Conservation (phyloP, 64 coral and sea anemone genomes). For the Cladopsammia gracilis region DNA sequence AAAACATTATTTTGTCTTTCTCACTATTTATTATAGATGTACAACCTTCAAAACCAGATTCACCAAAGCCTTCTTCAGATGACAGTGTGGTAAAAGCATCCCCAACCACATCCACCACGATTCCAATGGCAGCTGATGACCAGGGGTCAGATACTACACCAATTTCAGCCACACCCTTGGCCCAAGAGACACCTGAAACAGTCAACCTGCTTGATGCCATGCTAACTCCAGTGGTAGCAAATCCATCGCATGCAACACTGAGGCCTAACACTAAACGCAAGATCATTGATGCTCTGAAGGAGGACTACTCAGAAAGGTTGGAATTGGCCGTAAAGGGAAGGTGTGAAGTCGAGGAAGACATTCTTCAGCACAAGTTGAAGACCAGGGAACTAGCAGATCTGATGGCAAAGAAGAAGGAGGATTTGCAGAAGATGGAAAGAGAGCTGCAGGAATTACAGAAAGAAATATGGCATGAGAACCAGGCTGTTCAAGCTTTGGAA, state of each 20-base stretch:
- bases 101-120: neutral
- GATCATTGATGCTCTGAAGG: constrained; percentile 17
- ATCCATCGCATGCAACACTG: neutral
- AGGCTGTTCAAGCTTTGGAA: constrained; percentile 23
- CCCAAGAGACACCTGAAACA: neutral
- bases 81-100: neutral
- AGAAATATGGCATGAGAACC: constrained; percentile 22
- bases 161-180: neutral
- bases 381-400: neutral
- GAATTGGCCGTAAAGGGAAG: constrained; percentile 29
- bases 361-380: constrained; percentile 4
- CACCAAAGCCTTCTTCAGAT: constrained; percentile 17
- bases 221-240: constrained; percentile 9
- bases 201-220: neutral
- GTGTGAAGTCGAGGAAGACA: constrained; percentile 16
- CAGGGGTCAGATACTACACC: neutral
- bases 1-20: too few relatives aligned
- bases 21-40: neutral
- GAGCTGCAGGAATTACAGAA: constrained; percentile 21
- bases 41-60: constrained; percentile 29
- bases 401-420: neutral
- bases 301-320: constrained; percentile 20
- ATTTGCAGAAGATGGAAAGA: neutral
- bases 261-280: constrained; percentile 32
- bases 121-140: neutral